Evolutionary conservation across 64 coral and sea anemone species (phyloP).

Genomic region (Montipora sp.): DNA sequence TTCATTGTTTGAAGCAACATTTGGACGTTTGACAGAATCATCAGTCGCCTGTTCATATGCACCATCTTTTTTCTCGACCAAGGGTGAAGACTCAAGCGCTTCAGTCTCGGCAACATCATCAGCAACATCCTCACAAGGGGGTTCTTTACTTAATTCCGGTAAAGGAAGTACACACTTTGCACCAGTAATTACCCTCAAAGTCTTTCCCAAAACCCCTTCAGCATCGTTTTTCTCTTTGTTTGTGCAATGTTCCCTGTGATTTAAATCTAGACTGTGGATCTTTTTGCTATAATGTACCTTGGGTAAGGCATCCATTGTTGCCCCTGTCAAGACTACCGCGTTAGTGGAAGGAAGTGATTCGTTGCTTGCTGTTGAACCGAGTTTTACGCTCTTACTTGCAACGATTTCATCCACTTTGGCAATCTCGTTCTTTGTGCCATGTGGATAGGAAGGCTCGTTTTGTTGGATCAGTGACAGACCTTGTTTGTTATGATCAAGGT

Average conservation of each 20-base stretch:
- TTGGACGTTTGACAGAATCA: not conserved
- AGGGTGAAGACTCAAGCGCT: too few relatives aligned
- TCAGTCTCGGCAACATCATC: too few relatives aligned
- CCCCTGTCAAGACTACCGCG: not conserved
- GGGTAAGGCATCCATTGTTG: not conserved
- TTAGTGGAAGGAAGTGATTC: not conserved
- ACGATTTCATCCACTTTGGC: not conserved
- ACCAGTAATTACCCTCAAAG: not conserved
- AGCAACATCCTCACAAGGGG: too few relatives aligned
- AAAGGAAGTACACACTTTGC: not conserved
- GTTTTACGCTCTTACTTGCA: not conserved
- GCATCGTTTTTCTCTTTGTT: not conserved
- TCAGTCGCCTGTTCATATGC: not conserved
- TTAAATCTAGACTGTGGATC: not conserved
- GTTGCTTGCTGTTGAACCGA: not conserved
- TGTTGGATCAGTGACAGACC: not conserved
- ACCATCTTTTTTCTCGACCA: not conserved
- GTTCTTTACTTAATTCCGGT: not conserved
- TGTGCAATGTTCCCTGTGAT: not conserved
- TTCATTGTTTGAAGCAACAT: not conserved
- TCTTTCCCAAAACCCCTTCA: not conserved
- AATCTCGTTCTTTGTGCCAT: not conserved
- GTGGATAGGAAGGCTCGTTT: not conserved
- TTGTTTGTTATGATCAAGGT: not conserved
- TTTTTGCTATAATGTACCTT: not conserved